A percentile compares a stretch with the other conserved stretches of the same genome.
Evolutionary conservation across 2,113 vertebrate species (phyloP).

Genomic region (Hiodon tergisus): DNA sequence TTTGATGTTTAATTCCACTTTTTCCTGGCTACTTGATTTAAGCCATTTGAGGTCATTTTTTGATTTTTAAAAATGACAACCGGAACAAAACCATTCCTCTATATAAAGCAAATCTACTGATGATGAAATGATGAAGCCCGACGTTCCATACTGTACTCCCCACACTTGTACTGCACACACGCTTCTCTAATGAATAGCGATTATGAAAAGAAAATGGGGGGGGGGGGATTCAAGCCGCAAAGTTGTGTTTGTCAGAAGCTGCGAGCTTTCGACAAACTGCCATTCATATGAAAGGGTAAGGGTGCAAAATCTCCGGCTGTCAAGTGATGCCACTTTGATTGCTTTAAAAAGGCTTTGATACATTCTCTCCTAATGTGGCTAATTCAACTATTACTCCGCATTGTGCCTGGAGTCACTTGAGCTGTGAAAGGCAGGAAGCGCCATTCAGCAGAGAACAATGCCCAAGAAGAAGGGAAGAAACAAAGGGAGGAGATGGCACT

Average conservation of each 20-base stretch:
- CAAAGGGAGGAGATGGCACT: slow-evolving; percentile 29
- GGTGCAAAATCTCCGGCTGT: slow-evolving; percentile 31
- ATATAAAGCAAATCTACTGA: not conserved
- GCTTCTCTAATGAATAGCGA: slow-evolving; percentile 3
- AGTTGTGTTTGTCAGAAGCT: slow-evolving; percentile 14
- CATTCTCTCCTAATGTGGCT: slow-evolving; percentile 29
- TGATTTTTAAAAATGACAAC: not conserved
- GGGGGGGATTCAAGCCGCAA: slow-evolving; percentile 19
- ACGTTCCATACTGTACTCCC: not conserved
- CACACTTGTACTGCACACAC: not conserved
- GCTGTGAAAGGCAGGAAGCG: slow-evolving; percentile 32
- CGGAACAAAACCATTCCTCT: not conserved
- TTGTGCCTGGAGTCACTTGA: slow-evolving; percentile 37
- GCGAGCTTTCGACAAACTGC: slow-evolving; percentile 23
- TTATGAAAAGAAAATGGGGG: not conserved
- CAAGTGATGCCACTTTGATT: slow-evolving; percentile 29
- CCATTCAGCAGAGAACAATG: slow-evolving; percentile 37
- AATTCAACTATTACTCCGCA: slow-evolving; percentile 43
- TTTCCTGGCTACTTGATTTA: not conserved
- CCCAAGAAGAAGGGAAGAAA: slow-evolving; percentile 31
- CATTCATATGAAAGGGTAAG: slow-evolving; percentile 25
- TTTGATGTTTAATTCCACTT: not conserved
- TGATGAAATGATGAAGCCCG: slow-evolving; percentile 2
- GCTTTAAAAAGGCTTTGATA: slow-evolving; percentile 35
- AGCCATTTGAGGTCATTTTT: slow-evolving; percentile 6